Percentiles rank a stretch among this genome's conserved stretches.
Conservation (phyloP, 2,797 vertebrate genomes). For the Malurus leucopterus region DNA sequence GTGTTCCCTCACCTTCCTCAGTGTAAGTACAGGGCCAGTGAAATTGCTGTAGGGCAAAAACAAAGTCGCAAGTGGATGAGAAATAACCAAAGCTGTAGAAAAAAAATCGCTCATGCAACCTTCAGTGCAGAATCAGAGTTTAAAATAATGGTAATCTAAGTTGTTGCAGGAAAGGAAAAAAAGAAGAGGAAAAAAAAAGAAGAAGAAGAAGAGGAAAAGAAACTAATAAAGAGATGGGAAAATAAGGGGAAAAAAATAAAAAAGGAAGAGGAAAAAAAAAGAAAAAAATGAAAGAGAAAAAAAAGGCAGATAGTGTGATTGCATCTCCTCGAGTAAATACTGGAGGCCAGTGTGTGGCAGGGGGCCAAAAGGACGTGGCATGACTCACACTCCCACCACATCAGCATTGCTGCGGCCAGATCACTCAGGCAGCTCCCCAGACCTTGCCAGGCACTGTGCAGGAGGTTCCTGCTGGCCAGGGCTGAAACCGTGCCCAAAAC, state of each 20-base stretch:
- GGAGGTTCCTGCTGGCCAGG: fast-evolving
- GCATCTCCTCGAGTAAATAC: not conserved
- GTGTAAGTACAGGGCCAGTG: not conserved
- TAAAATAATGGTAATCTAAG: not conserved
- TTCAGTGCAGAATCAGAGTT: not conserved
- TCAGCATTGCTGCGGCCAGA: not conserved
- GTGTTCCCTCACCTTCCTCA: not conserved
- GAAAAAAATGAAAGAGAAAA: fast-evolving
- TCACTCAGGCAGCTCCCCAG: not conserved
- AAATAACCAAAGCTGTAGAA: not conserved
- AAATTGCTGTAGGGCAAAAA: not conserved
- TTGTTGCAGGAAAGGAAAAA: fast-evolving
- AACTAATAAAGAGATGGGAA: not conserved
- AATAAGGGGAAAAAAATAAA: fast-evolving
- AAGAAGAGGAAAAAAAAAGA: fast-evolving
- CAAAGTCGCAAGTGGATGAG: not conserved
- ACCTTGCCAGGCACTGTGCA: not conserved
- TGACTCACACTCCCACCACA: not conserved
- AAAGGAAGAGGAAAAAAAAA: fast-evolving
- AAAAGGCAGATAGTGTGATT: not conserved
- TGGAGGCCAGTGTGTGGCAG: not conserved
- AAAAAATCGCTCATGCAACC: not conserved
- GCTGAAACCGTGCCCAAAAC: not conserved
- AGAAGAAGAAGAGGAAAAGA: fast-evolving
- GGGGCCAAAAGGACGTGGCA: not conserved